Conservation (phyloP, 2,888 invertebrate genomes). For the Andrena chrysosceles region DNA sequence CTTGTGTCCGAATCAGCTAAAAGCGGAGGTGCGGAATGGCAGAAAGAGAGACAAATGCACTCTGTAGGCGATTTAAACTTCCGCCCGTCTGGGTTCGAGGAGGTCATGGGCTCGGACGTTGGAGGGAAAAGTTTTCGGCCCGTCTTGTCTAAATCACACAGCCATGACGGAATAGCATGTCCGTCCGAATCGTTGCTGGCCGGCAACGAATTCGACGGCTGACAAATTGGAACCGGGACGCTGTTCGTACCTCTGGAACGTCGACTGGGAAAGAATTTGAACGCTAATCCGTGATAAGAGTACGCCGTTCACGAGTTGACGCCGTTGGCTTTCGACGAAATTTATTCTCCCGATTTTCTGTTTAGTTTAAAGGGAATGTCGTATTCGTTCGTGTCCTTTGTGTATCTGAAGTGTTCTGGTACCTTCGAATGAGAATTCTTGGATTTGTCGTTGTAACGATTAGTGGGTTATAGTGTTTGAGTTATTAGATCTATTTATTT, state of each 20-base stretch:
- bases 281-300: constrained; percentile 58
- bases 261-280: constrained; percentile 59
- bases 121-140: constrained; percentile 75
- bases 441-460: too few relatives aligned
- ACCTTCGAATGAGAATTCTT: too few relatives aligned
- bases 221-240: constrained; percentile 65
- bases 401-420: too few relatives aligned
- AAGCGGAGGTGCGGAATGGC: neutral
- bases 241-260: neutral
- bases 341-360: neutral
- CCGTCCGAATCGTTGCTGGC: constrained; percentile 57
- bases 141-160: constrained; percentile 77
- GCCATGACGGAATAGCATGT: constrained; percentile 80
- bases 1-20: neutral
- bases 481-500: too few relatives aligned
- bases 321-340: neutral
- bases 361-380: neutral
- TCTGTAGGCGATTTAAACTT: constrained; percentile 66
- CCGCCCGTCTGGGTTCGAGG: neutral
- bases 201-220: constrained; percentile 50
- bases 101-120: constrained; percentile 70
- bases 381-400: neutral
- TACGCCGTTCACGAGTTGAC: constrained; percentile 7
- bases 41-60: constrained; percentile 49
- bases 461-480: too few relatives aligned